A percentile compares a stretch with the other conserved stretches of the same genome.
Conservation (phyloP, 2,888 invertebrate species). For the Melipona bicolor region DNA sequence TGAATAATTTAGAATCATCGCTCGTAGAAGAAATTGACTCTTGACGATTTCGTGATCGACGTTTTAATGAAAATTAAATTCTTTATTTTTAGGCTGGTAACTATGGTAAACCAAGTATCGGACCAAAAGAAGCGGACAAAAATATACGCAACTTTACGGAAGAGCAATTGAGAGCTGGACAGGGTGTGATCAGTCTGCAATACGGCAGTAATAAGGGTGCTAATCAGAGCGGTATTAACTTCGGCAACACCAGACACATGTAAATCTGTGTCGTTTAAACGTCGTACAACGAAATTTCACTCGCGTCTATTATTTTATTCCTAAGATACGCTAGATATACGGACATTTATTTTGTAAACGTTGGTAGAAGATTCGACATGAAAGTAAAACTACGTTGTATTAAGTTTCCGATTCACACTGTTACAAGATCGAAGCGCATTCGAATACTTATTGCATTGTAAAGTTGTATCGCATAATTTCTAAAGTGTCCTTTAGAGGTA, state of each 20-base stretch:
- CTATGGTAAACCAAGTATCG: slow-evolving; percentile 94
- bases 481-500: too few species aligned
- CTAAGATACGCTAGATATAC: slow-evolving; percentile 56
- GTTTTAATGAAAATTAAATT: too few species aligned
- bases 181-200: slow-evolving; percentile 96
- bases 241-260: slow-evolving; percentile 99
- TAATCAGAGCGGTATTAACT: slow-evolving; percentile 97
- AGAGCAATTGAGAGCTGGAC: slow-evolving; percentile 96
- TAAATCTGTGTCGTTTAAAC: slow-evolving; percentile 85
- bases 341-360: slow-evolving; percentile 7
- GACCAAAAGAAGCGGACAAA: slow-evolving; percentile 98
- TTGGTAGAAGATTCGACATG: too few species aligned
- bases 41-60: neutral
- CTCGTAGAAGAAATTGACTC: neutral
- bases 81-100: slow-evolving; percentile 87
- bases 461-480: too few species aligned
- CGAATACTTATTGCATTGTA: too few species aligned
- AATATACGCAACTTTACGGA: slow-evolving; percentile 97
- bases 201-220: slow-evolving; percentile 99
- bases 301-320: slow-evolving; percentile 54
- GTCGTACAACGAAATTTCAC: slow-evolving; percentile 29
- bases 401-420: too few species aligned
- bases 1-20: neutral
- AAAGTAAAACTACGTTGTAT: too few species aligned
- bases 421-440: too few species aligned